Evolutionary conservation across 2,888 invertebrate genomes (phyloP), one percentile per base, ranked within the genome.

Genomic region (Stictocephala bisonia): DNA sequence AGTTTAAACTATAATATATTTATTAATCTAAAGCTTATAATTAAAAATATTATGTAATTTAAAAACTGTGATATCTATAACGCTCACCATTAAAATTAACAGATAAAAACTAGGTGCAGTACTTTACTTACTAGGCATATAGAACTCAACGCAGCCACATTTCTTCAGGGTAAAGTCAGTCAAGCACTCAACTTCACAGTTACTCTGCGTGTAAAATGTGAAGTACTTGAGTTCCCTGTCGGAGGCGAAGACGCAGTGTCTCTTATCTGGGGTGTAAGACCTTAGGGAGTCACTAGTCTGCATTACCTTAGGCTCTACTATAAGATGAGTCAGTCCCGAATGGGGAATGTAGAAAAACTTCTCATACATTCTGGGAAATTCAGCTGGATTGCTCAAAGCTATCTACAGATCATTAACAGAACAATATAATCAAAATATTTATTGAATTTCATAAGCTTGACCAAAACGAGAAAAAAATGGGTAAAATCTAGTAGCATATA

Each of bases 221-320:
- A 88, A 92, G 81, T 87, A 92, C 41, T 85, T 85, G 64, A 92
- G 84, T 77, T 88, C 85, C 11, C 90, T 86, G 80, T 92, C 92
- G 64, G 83, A 84, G 74, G 89, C 89, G 81, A 91, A 92, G 83
- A 87, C 91, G 79, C 91, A 92, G 80, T 90, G 89, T 13, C 77
- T 66, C n/a, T 68, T 56, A 7, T 72, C 26, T 0, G 91, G 89
- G 69, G 88, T 86, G 76, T 92, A 92, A 68, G 87, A 86, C 78
- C 85, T 86, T 3, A 92, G 83, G 24, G 90, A 90, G 71, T 87
- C 87, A 0, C 90, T 90, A 1, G 92, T 92, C 2, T 90, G 91
- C 85, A 92, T 91, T 87, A 92, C 91, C 82, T 91, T 90, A 0
- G 92, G 92, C 81, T 90, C 89, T 13, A 92, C 88, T 0, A 90